Evolutionary conservation across 2,113 vertebrate genomes (phyloP).

Genomic region (Monopterus albus): DNA sequence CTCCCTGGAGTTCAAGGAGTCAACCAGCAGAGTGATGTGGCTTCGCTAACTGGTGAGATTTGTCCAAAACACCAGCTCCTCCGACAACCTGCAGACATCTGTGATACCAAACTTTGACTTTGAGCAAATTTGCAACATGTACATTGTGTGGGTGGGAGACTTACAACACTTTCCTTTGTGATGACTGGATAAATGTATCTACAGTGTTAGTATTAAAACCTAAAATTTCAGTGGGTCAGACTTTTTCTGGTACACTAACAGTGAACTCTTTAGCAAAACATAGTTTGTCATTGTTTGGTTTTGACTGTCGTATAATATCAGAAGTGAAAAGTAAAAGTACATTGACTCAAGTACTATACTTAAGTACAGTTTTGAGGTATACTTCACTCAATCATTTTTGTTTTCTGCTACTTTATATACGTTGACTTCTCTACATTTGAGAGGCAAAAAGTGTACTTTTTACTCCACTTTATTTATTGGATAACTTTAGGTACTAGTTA

Average conservation of each 20-base stretch:
- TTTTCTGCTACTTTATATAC: no score
- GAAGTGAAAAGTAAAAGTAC: no score
- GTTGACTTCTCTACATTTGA: no score
- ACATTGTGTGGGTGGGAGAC: neutral
- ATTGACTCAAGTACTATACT: no score
- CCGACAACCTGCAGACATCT: slow-evolving; percentile 31
- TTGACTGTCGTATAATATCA: neutral
- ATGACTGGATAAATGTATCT: neutral
- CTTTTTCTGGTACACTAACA: neutral
- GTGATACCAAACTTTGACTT: slow-evolving; percentile 28
- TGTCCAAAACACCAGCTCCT: slow-evolving; percentile 63
- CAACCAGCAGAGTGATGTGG: slow-evolving; percentile 51
- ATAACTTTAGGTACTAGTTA: no score
- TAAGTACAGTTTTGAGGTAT: no score
- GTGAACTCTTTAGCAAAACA: neutral
- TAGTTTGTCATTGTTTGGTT: neutral
- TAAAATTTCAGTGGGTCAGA: neutral
- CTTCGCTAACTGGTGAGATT: slow-evolving; percentile 57
- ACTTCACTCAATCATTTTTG: no score
- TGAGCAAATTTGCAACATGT: slow-evolving; percentile 17
- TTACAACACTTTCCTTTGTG: neutral
- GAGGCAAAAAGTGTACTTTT: no score
- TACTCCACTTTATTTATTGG: no score
- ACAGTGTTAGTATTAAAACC: neutral
- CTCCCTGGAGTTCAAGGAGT: slow-evolving; percentile 70